These are phyloP conservation scores for Ammodytes marinus DNA, from an alignment of 2,113 vertebrate species.

Conservation along the genomic window DNA sequence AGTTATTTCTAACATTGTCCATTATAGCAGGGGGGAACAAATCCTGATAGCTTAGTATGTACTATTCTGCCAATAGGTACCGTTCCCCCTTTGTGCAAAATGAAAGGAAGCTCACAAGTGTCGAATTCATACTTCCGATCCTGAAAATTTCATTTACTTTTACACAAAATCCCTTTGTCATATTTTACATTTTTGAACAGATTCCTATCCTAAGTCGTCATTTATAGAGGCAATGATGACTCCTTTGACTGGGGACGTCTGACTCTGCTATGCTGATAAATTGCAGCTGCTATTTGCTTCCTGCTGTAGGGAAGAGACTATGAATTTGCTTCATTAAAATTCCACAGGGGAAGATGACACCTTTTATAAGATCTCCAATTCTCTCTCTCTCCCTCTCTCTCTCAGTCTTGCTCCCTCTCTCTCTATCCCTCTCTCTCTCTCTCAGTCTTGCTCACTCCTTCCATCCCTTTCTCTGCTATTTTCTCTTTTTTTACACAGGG, in stretches of 20 bases:
- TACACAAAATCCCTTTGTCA: constrained; percentile 3
- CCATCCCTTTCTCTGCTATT: constrained; percentile 1
- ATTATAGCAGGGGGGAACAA: too few species aligned
- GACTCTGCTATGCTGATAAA: constrained; percentile 53
- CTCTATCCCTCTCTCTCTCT: constrained; percentile 9
- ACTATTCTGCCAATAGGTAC: too few species aligned
- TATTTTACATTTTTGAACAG: neutral
- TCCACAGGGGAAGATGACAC: constrained; percentile 57
- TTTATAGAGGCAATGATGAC: constrained; percentile 26
- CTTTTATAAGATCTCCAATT: constrained; percentile 65
- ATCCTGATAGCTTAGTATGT: too few species aligned
- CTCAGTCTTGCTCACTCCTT: neutral
- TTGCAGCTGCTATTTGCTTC: constrained; percentile 46
- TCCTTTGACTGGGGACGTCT: constrained; percentile 32
- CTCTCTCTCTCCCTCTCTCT: neutral
- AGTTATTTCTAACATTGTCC: too few species aligned
- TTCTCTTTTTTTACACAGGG: constrained; percentile 38
- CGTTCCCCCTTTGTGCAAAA: too few species aligned
- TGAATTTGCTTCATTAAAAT: constrained; percentile 70
- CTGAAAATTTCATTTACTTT: neutral
- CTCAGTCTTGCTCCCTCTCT: constrained; percentile 5
- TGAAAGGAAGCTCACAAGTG: too few species aligned
- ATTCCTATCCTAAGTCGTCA: constrained; percentile 5
- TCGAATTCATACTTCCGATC: too few species aligned
- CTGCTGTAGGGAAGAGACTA: constrained; percentile 36